phyloP scores from a whole-genome alignment of 2,113 vertebrate species.

The Neolamprologus caudopunctatus region DNA sequence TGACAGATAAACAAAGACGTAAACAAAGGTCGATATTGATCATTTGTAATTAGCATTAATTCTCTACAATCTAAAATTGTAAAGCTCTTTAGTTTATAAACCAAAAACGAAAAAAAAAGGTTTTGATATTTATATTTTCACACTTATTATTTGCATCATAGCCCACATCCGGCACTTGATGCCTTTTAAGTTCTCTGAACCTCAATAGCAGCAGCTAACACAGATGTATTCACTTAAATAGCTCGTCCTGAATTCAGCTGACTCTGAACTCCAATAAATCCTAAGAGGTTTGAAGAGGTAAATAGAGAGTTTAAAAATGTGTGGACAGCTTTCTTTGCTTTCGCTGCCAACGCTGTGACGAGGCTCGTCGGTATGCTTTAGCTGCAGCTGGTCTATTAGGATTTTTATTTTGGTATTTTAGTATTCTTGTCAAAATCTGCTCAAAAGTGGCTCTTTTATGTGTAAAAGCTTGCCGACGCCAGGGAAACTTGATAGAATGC shows the following conservation, averaged over 20 bases:
- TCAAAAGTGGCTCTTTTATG: neutral
- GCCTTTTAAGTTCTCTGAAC: neutral
- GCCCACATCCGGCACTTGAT: neutral
- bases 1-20: neutral
- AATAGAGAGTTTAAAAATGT: neutral
- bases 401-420: neutral
- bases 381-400: neutral
- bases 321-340: neutral
- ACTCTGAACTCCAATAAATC: neutral
- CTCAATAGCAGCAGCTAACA: neutral
- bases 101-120: no score
- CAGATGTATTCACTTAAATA: neutral
- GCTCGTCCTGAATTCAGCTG: neutral
- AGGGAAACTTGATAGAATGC: neutral
- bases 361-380: neutral
- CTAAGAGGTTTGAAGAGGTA: neutral
- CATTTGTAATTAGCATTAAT: neutral
- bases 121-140: neutral
- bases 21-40: neutral
- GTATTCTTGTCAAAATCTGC: neutral
- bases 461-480: neutral
- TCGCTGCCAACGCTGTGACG: neutral
- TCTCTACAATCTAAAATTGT: neutral
- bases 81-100: neutral
- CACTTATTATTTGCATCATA: neutral